Base-by-base conservation (phyloP, 1,140 invertebrate species). In the Cydia fagiglandana region DNA sequence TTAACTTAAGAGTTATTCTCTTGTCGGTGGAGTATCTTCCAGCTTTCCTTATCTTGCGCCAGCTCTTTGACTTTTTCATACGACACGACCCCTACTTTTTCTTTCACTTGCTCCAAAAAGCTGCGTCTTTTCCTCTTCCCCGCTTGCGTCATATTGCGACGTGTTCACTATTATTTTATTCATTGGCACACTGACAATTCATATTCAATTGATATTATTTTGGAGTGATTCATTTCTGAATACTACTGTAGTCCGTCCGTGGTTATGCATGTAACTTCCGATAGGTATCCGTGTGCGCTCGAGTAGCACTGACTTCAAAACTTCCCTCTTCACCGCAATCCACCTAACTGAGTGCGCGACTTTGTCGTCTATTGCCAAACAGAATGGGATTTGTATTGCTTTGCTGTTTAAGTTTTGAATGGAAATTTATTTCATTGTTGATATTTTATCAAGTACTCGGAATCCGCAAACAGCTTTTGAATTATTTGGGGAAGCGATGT, bases 391-490 rank as follows among this genome's bases (percentile, higher is more conserved):
- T 38, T 68, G 66, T 70, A 70, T 70, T 17, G 64, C 64, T 68
- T 34, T 34, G 30, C 34, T 70, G 34, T 70, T 70, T 70, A 38
- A 70, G 34, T 70, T 70, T 15, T 70, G 34, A 20, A 70, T 70
- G 20, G 56, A 70, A 68, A 68, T 34, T 70, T 64, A 24, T 64
- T 70, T 5, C 66, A 70, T 70, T 70, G 66, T 70, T 70, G n/a
- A 70, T 70, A 38, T 70, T 70, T 70, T 61, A 24, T 61, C 56
- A 4, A 24, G 56, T 61, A 10, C 20, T 61, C 9, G 17, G 56
- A 61, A 61, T 61, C 56, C 20, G 20, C 56, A 61, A 61, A 61
- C 56, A 61, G 56, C 20, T 61, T 61, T 20, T 4, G 56, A 61
- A 38, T 66, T 66, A 66, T 34, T 64, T 34, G 64, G 12, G 10